A percentile compares a stretch with the other conserved stretches of the same genome.
phyloP scores from a whole-genome alignment of 2,113 vertebrate species.

The Antechinus stuartii region DNA sequence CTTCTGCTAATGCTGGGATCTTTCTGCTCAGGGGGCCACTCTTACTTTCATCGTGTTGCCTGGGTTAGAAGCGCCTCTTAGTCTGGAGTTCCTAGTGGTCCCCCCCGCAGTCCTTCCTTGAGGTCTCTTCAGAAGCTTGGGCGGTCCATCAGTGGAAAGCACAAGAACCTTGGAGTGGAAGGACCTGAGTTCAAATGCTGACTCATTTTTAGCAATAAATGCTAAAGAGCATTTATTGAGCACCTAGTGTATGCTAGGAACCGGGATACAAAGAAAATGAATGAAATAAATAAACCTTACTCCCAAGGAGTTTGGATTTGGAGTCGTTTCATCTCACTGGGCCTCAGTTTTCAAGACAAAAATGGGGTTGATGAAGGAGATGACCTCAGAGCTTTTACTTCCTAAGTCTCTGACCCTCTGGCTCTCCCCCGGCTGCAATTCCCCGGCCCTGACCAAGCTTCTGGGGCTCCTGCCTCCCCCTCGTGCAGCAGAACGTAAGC shows the following conservation, averaged over 20 bases:
- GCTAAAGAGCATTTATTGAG: background rate
- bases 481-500: background rate
- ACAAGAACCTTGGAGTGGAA: background rate
- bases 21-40: background rate
- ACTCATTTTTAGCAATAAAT: too few relatives aligned
- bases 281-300: background rate
- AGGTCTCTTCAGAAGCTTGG: background rate
- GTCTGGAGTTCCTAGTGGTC: background rate
- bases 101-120: background rate
- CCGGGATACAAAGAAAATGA: background rate
- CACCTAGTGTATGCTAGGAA: background rate
- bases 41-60: background rate
- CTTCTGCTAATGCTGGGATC: background rate
- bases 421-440: background rate
- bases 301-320: background rate
- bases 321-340: background rate
- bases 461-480: background rate
- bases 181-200: background rate
- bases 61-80: background rate
- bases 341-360: too few relatives aligned
- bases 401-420: too few relatives aligned
- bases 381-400: too few relatives aligned
- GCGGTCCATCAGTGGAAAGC: background rate
- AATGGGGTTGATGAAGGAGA: too few relatives aligned
- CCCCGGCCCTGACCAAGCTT: background rate